phyloP scores from a whole-genome alignment of 2,888 invertebrate species.

The Zygothrica quintamaculata region DNA sequence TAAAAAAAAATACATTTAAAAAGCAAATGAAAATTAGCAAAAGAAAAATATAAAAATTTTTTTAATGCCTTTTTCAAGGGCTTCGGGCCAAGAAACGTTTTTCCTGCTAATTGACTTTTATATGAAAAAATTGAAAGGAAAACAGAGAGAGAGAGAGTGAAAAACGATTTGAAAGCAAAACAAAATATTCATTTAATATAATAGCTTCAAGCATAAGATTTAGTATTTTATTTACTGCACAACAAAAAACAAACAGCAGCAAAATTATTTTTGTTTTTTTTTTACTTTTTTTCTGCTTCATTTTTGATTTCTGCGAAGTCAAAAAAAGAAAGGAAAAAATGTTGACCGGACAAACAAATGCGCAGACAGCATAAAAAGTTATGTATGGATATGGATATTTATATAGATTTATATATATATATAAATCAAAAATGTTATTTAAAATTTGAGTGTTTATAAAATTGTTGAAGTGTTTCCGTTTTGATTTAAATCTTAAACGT shows the following conservation, averaged over 20 bases:
- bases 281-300: too few relatives aligned
- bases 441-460: slow-evolving; percentile 13
- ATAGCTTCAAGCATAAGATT: slow-evolving; percentile 44
- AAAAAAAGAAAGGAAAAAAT: slow-evolving; percentile 15
- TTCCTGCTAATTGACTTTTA: slow-evolving; percentile 35
- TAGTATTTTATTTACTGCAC: slow-evolving; percentile 1
- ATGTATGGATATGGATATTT: neutral
- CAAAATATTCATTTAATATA: slow-evolving; percentile 35
- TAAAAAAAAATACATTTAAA: too few relatives aligned
- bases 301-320: too few relatives aligned
- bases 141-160: too few relatives aligned
- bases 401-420: too few relatives aligned
- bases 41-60: too few relatives aligned
- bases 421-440: neutral
- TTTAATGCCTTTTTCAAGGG: too few relatives aligned
- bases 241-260: too few relatives aligned
- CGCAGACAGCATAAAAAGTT: neutral
- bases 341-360: slow-evolving; percentile 4
- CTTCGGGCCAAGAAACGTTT: slow-evolving; percentile 10
- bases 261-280: slow-evolving; percentile 4
- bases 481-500: slow-evolving; percentile 22
- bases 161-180: slow-evolving; percentile 11
- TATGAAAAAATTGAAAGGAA: slow-evolving; percentile 19
- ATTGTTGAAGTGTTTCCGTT: slow-evolving; percentile 20
- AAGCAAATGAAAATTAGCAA: too few relatives aligned